Evolutionary conservation across 2,113 vertebrate species (phyloP).

Genomic region (Agapornis roseicollis): DNA sequence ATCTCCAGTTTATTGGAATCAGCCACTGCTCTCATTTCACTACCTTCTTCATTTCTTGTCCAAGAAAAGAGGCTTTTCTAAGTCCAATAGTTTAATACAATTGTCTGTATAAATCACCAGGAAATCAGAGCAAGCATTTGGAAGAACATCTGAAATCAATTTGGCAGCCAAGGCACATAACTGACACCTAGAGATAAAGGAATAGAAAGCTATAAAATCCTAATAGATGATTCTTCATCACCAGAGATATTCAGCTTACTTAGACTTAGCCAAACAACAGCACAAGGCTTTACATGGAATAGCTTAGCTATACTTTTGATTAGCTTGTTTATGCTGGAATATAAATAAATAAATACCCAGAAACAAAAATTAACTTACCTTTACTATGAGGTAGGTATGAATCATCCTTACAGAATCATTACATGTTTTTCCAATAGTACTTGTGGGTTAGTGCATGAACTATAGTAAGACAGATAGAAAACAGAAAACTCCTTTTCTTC

Average conservation of each 20-base stretch:
- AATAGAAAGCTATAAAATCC: neutral
- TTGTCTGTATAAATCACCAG: constrained; percentile 25
- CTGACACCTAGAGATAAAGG: neutral
- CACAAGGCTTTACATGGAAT: neutral
- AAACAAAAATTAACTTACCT: neutral
- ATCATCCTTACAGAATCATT: neutral
- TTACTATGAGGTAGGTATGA: neutral
- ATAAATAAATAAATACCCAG: neutral
- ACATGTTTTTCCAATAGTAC: neutral
- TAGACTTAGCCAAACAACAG: neutral
- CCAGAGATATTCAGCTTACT: neutral
- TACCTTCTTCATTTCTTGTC: neutral
- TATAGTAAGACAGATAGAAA: neutral
- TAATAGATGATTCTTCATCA: neutral
- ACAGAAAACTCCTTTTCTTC: neutral
- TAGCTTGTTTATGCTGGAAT: neutral
- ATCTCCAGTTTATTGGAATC: constrained; percentile 15
- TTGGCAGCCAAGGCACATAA: neutral
- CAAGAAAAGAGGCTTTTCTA: neutral
- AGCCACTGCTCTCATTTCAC: neutral
- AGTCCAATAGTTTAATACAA: neutral
- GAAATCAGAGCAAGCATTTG: neutral
- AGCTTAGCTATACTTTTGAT: neutral
- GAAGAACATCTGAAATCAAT: constrained; percentile 18
- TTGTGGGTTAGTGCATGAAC: neutral